Base-by-base conservation (phyloP, 2,888 invertebrate genomes). In the Luffia ferchaultella region DNA sequence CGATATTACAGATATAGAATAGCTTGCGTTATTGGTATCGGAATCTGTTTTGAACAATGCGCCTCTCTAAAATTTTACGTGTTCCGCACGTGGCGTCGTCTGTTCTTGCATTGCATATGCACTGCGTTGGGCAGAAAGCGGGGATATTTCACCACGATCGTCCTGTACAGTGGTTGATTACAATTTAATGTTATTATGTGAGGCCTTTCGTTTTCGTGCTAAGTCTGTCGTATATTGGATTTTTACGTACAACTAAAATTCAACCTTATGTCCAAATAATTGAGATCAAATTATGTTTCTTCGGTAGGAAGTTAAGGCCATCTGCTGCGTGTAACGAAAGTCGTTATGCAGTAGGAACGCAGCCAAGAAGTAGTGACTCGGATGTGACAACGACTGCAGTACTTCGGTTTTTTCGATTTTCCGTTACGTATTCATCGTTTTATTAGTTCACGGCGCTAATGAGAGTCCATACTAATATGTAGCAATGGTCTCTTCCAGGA, bases 141-240 rank as follows among this genome's bases (percentile, higher is more conserved):
- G 70, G 77, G 76, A 77, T 79, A 80, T 77, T 78, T 80, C 73
- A 71, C 70, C 59, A 71, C 70, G 68, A 76, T 69, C 73, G 73
- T 77, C 43, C 82, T 72, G 76, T 76, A 76, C 76, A 74, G 79
- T 78, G 78, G 79, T 80, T 82, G 80, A 83, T 82, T 82, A 79
- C 83, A 79, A 83, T 83, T 83, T 82, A 83, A 82, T 73, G 79
- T 76, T 73, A 70, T 68, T 70, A 76, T 67, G 70, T 71, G 67
- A 68, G 65, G 57, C 58, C 20, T 60, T 65, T 62, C 65, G 62
- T 66, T 60, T 65, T 62, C 65, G 62, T 66, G 62, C 65, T 65
- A 67, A 70, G 72, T 65, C 62, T 67, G 67, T 63, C 53, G 57
- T 49, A 55, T 20, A n/a, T n/a, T n/a, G n/a, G n/a, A n/a, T n/a